Percentiles rank a stretch among this genome's conserved stretches.
Evolutionary conservation across 2,113 vertebrate species (phyloP).

Genomic region (Psittacus erithacus): DNA sequence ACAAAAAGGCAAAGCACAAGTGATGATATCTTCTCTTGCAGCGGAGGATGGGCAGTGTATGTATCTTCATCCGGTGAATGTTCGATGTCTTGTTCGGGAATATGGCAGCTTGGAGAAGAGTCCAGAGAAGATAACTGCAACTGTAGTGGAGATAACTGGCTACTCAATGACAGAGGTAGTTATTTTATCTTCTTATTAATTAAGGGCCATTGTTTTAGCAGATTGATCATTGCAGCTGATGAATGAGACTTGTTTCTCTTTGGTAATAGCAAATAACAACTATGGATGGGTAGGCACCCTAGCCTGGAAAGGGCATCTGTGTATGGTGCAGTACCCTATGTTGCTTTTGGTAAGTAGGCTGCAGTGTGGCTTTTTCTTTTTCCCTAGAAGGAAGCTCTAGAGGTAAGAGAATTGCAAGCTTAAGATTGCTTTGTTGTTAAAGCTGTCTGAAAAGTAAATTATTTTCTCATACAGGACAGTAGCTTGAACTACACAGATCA

Average conservation of each 20-base stretch:
- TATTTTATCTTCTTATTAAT: background rate
- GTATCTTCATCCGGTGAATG: slow-evolving; percentile 96
- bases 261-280: background rate
- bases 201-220: background rate
- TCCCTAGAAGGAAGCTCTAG: background rate
- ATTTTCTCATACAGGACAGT: background rate
- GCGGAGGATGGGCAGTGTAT: slow-evolving; percentile 97
- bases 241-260: background rate
- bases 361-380: background rate
- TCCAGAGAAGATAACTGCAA: slow-evolving; percentile 90
- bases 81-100: slow-evolving; percentile 91
- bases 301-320: background rate
- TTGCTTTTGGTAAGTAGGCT: background rate
- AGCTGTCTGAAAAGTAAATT: background rate
- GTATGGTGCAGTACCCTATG: background rate
- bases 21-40: slow-evolving; percentile 49
- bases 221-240: background rate
- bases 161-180: slow-evolving; percentile 94
- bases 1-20: background rate
- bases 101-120: slow-evolving; percentile 95
- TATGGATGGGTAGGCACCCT: background rate
- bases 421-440: background rate
- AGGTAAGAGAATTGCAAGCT: background rate
- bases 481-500: background rate
- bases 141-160: slow-evolving; percentile 92